phyloP scores from a whole-genome alignment of 2,797 vertebrate species.

The Anguilla obscura region DNA sequence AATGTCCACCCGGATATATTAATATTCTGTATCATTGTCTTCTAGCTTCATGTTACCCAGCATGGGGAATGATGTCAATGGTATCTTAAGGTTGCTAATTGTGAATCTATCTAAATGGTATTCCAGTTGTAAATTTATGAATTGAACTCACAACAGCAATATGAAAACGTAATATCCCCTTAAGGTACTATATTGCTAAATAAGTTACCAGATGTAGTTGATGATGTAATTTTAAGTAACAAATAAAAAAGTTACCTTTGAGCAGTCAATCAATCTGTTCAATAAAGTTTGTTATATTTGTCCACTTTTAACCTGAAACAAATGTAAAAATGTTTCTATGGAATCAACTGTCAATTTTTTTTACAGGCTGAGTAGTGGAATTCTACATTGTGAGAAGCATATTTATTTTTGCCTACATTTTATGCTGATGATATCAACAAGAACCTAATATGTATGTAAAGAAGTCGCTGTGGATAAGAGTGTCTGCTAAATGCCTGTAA shows the following conservation, averaged over 20 bases:
- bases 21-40: neutral
- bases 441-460: too few relatives aligned
- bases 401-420: neutral
- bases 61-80: neutral
- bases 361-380: neutral
- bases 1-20: neutral
- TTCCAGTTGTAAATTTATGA: conserved; percentile 11
- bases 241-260: neutral
- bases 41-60: neutral
- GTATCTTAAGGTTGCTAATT: neutral
- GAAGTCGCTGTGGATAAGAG: too few relatives aligned
- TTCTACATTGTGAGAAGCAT: neutral
- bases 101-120: neutral
- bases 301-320: neutral
- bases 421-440: neutral
- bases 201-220: neutral
- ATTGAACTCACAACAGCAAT: neutral
- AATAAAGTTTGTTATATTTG: neutral
- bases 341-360: neutral
- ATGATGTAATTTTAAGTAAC: neutral
- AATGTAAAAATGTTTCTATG: neutral
- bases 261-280: neutral
- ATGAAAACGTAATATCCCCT: conserved; percentile 14
- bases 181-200: conserved; percentile 3
- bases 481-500: too few relatives aligned